Conservation (phyloP, 1,140 invertebrate genomes). For the Orchesella cincta region DNA sequence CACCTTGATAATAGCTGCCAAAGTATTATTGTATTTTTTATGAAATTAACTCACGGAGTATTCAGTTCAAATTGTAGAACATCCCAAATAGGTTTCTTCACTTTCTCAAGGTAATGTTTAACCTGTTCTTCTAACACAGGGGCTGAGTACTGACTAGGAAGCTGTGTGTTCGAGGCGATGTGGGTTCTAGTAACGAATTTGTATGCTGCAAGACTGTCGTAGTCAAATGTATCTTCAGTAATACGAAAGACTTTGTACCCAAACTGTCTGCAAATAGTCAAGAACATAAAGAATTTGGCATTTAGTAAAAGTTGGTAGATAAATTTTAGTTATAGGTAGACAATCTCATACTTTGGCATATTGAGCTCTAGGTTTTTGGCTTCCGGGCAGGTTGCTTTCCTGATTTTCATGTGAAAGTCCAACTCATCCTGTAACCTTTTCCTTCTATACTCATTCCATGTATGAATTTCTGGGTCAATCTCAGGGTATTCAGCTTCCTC, state of each 20-base stretch:
- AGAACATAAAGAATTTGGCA: no score
- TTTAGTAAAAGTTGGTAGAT: no score
- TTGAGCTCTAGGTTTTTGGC: slow-evolving; percentile 79
- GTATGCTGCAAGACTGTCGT: slow-evolving; percentile 67
- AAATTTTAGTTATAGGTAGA: neutral
- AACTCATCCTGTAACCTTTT: slow-evolving; percentile 56
- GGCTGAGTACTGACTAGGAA: slow-evolving; percentile 56
- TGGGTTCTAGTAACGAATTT: slow-evolving; percentile 75
- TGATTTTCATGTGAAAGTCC: slow-evolving; percentile 63
- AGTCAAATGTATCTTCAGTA: slow-evolving; percentile 66
- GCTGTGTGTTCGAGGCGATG: slow-evolving; percentile 58
- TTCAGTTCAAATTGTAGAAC: slow-evolving; percentile 36
- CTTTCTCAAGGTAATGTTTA: slow-evolving; percentile 34
- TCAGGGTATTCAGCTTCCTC: slow-evolving; percentile 61
- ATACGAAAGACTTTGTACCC: slow-evolving; percentile 67
- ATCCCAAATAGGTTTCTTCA: slow-evolving; percentile 35
- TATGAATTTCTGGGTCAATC: slow-evolving; percentile 69
- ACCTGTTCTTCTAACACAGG: slow-evolving; percentile 38
- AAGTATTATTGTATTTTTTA: neutral
- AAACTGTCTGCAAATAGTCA: slow-evolving; percentile 66
- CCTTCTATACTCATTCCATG: slow-evolving; percentile 57
- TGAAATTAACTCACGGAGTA: neutral
- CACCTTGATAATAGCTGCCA: neutral
- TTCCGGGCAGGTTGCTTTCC: slow-evolving; percentile 69
- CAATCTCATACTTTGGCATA: slow-evolving; percentile 60